Evolutionary conservation across 2,113 vertebrate species (phyloP).

Genomic region (Enhydra lutris): DNA sequence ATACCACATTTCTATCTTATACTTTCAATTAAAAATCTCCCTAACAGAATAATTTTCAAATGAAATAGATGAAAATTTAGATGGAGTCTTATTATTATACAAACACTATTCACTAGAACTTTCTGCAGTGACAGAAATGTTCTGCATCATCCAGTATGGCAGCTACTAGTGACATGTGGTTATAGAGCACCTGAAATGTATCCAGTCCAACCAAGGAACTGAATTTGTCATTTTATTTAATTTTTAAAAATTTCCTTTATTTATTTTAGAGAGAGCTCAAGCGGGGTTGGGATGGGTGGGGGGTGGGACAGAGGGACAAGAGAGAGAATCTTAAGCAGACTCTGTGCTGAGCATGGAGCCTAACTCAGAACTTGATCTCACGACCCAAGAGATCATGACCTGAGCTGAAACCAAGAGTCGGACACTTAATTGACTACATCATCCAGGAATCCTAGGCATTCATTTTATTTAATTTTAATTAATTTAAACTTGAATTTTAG

Average conservation of each 20-base stretch:
- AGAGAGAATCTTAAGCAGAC: neutral
- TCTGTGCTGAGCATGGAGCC: neutral
- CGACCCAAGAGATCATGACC: neutral
- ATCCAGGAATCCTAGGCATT: neutral
- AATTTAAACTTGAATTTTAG: conserved; percentile 11
- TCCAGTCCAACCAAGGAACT: neutral
- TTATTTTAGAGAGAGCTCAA: neutral
- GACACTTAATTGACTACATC: neutral
- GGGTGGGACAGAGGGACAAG: neutral
- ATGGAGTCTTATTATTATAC: neutral
- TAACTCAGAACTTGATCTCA: neutral
- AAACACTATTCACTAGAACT: neutral
- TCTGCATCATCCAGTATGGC: neutral
- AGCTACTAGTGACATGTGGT: neutral
- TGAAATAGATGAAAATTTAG: conserved; percentile 1
- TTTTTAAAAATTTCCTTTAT: neutral
- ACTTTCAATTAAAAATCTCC: neutral
- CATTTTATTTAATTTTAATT: conserved; percentile 18
- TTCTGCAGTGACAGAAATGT: neutral
- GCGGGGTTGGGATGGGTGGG: neutral
- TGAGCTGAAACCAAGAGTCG: neutral
- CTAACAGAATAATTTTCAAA: neutral
- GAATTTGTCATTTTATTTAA: neutral
- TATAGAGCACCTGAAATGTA: neutral
- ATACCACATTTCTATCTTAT: neutral